Percentiles rank a stretch among this genome's conserved stretches.
Evolutionary conservation across 1,140 invertebrate genomes (phyloP).

Genomic region (Lethrus apterus): DNA sequence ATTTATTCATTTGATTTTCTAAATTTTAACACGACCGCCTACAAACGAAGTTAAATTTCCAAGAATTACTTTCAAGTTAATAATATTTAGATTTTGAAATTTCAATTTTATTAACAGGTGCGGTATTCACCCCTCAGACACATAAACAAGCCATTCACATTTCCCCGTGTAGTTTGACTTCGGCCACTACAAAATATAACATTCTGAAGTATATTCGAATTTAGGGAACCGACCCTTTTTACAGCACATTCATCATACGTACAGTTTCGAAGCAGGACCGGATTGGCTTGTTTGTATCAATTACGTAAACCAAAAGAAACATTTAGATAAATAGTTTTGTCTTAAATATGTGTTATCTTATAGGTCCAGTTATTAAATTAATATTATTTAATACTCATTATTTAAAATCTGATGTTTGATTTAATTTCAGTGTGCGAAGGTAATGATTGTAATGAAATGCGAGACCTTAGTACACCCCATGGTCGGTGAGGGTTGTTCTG

Average conservation of each 20-base stretch:
- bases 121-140: not conserved
- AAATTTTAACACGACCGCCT: not conserved
- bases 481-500: conserved; percentile 28
- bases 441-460: not conserved
- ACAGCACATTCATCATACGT: not conserved
- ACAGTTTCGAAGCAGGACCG: not conserved
- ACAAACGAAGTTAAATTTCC: not conserved
- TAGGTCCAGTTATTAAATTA: too few relatives aligned
- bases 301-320: not conserved
- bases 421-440: not conserved
- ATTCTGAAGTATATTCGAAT: conserved; percentile 25
- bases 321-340: not conserved
- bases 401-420: not conserved
- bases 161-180: conserved; percentile 15
- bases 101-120: conserved; percentile 13
- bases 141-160: conserved; percentile 15
- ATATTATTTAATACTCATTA: too few relatives aligned
- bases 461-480: not conserved
- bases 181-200: conserved; percentile 29
- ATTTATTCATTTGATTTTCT: not conserved
- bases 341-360: not conserved
- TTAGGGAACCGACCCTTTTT: conserved; percentile 8
- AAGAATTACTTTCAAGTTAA: too few relatives aligned
- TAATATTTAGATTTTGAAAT: too few relatives aligned
- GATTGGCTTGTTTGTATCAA: not conserved